Evolutionary conservation across 2,797 vertebrate genomes (phyloP).

Genomic region (Distichodus sexfasciatus): DNA sequence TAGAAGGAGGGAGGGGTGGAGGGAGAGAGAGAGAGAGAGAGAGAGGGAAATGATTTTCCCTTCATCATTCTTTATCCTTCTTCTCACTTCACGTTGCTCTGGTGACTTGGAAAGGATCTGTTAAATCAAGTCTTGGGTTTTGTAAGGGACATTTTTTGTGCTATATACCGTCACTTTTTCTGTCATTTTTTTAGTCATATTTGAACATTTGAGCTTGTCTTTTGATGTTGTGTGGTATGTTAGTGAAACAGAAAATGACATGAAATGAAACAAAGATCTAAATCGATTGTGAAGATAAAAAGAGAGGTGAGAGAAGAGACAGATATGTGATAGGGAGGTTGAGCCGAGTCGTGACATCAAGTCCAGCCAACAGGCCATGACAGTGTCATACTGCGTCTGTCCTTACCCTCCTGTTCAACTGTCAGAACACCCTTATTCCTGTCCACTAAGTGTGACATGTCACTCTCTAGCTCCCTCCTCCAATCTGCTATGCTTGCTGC

Average conservation of each 20-base stretch:
- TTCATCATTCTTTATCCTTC: conserved; percentile 30
- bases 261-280: neutral
- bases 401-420: conserved; percentile 2
- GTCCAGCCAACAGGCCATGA: conserved; percentile 14
- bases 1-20: conserved; percentile 50
- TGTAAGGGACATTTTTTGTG: no score
- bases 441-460: conserved; percentile 1
- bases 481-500: neutral
- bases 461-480: neutral
- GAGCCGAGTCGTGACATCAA: conserved; percentile 21
- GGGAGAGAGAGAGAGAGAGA: conserved; percentile 46
- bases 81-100: conserved; percentile 7
- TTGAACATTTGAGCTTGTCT: neutral
- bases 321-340: neutral
- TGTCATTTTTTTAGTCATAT: no score
- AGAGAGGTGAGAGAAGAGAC: neutral
- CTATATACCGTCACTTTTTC: no score
- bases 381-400: conserved; percentile 31
- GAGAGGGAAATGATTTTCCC: conserved; percentile 40
- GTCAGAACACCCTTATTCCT: conserved; percentile 8
- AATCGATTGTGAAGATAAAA: neutral
- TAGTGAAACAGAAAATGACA: neutral
- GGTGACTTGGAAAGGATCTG: conserved; percentile 33
- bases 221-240: neutral
- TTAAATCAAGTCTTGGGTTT: conserved; percentile 28